Evolutionary conservation across 2,797 vertebrate species (phyloP).

Genomic region (Anolis apletophallus): DNA sequence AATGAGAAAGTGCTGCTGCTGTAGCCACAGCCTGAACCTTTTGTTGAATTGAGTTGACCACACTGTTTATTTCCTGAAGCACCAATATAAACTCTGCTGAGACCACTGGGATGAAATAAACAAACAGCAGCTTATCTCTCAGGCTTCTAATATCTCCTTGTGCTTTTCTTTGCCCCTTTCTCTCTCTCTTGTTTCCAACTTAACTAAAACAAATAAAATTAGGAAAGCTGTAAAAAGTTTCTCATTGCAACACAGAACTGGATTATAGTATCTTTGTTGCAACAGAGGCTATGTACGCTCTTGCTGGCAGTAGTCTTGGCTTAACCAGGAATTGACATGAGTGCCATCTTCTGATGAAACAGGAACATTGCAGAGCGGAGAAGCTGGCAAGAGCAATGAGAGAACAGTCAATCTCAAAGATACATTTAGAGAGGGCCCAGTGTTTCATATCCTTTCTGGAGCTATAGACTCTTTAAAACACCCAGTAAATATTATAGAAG

Average conservation of each 20-base stretch:
- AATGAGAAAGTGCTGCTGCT: background rate
- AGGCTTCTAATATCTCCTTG: constrained; percentile 44
- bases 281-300: rapidly evolving
- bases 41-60: background rate
- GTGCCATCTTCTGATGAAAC: constrained; percentile 64
- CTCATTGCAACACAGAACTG: rapidly evolving
- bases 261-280: constrained; percentile 1
- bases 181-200: constrained; percentile 1
- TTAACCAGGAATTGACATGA: constrained; percentile 4
- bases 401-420: background rate
- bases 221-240: constrained; percentile 50
- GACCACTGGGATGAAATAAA: background rate
- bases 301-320: background rate
- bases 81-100: background rate
- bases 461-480: too few relatives aligned
- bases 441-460: background rate
- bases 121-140: background rate
- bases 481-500: background rate
- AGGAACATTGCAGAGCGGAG: constrained; percentile 36
- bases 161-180: constrained; percentile 36
- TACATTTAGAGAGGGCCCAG: background rate
- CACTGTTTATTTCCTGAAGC: background rate
- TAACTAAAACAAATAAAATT: constrained; percentile 45
- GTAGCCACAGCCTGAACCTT: background rate
- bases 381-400: background rate